Base-by-base conservation (phyloP, 2,888 invertebrate genomes). In the Choreutis nemorana region DNA sequence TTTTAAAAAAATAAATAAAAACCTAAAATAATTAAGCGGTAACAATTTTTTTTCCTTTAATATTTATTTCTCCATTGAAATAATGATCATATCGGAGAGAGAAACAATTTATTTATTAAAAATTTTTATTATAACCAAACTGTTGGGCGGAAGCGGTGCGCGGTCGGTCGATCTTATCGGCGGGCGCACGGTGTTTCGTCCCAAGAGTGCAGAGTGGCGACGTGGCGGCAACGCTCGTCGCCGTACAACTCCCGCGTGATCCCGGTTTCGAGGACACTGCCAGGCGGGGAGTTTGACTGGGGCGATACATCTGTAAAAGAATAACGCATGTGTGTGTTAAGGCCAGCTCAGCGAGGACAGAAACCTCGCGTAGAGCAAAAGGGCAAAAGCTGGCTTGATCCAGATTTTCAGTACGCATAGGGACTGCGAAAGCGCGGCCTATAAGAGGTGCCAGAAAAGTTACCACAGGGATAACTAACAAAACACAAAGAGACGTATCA, bases 351-450 rank as follows among this genome's bases (percentile, higher is more conserved):
- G 75, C 59, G 73, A 82, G 84, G 82, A 83, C 83, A 81, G 84
- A 85, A 85, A 85, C 83, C 84, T 83, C 82, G 71, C 81, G 81
- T 85, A 75, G 85, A 85, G 83, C 78, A 85, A 83, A 86, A 84
- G 83, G 82, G 81, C 79, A 83, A 83, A 84, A 70, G 83, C 83
- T 81, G 73, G 72, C 82, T 83, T 83, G 83, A 84, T 84, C 81
- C 73, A 68, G 79, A 82, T 82, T 80, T 83, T 82, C 81, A 83
- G 82, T 82, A 81, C 62, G 72, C 77, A 83, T 80, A 81, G 67
- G 68, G 78, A 83, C 82, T 73, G 81, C 77, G 81, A 84, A 84
- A 83, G 82, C 81, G 73, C 61, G 83, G 83, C 83, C 82, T 83
- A 83, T 83, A 73, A 83, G 83, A 84, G 82, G 83, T 86, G 83